These are phyloP conservation scores for Gobiocypris rarus DNA, from an alignment of 2,113 vertebrate genomes.

Conservation along the genomic window DNA sequence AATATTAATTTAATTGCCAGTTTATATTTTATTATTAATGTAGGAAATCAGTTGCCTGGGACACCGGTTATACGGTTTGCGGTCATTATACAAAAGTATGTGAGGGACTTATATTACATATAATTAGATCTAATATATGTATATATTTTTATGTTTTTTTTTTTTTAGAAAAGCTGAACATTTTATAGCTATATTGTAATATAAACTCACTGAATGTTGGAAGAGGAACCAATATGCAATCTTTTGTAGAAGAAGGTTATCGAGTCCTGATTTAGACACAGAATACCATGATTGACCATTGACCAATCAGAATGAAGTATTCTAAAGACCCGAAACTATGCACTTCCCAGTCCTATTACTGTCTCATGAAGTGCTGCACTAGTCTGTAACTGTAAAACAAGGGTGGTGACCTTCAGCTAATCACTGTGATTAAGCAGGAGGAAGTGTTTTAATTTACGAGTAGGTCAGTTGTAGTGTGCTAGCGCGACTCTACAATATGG, in stretches of 20 bases:
- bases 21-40: not conserved
- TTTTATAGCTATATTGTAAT: too few relatives aligned
- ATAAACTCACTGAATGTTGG: not conserved
- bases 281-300: not conserved
- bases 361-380: not conserved
- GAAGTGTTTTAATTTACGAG: not conserved
- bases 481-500: constrained; percentile 17
- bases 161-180: too few relatives aligned
- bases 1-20: not conserved
- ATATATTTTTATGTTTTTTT: too few relatives aligned
- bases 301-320: not conserved
- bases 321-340: not conserved
- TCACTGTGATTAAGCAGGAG: not conserved
- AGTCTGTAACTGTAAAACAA: not conserved
- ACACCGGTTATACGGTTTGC: not conserved
- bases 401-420: not conserved
- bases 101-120: not conserved
- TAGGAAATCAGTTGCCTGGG: not conserved
- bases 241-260: not conserved
- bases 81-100: not conserved
- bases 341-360: not conserved
- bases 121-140: not conserved
- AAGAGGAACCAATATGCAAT: not conserved
- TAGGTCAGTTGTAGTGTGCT: constrained; percentile 2
- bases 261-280: not conserved